These are phyloP conservation scores for Acromyrmex heyeri DNA, from an alignment of 1,140 invertebrate genomes.

Conservation along the genomic window DNA sequence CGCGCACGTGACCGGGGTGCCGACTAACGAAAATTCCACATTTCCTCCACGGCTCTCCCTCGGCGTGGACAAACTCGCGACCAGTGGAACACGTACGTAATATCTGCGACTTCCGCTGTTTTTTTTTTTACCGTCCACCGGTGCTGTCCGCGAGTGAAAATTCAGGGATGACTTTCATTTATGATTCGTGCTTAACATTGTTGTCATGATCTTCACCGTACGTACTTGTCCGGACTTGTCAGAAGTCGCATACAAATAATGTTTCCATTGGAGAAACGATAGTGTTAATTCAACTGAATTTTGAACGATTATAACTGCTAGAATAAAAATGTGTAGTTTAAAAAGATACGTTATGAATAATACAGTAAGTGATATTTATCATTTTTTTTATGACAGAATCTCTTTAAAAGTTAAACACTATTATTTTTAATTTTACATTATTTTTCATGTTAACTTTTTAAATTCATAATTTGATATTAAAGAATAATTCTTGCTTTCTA, in stretches of 20 bases:
- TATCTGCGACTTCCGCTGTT: constrained; percentile 65
- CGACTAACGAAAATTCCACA: constrained; percentile 66
- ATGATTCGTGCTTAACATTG: constrained; percentile 36
- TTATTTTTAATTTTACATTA: not conserved
- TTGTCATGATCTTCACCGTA: not conserved
- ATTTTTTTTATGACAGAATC: not conserved
- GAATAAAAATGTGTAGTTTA: constrained; percentile 9
- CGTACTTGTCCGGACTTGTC: not conserved
- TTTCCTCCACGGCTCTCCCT: constrained; percentile 26
- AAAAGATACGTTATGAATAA: not conserved
- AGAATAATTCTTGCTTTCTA: not conserved
- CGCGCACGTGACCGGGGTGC: constrained; percentile 68
- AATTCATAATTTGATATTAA: not conserved
- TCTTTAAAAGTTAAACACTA: not conserved
- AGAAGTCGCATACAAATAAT: not conserved
- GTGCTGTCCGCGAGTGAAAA: constrained; percentile 47
- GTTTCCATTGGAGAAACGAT: not conserved
- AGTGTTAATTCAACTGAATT: constrained; percentile 8
- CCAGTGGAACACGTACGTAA: constrained; percentile 62
- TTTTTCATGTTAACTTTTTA: not conserved
- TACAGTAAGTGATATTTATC: not conserved
- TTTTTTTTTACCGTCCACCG: constrained; percentile 1
- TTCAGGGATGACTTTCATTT: constrained; percentile 57
- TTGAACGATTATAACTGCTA: not conserved
- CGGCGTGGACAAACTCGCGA: constrained; percentile 59